Conservation (phyloP, 1,140 invertebrate species). For the Eulimnadia texana region DNA sequence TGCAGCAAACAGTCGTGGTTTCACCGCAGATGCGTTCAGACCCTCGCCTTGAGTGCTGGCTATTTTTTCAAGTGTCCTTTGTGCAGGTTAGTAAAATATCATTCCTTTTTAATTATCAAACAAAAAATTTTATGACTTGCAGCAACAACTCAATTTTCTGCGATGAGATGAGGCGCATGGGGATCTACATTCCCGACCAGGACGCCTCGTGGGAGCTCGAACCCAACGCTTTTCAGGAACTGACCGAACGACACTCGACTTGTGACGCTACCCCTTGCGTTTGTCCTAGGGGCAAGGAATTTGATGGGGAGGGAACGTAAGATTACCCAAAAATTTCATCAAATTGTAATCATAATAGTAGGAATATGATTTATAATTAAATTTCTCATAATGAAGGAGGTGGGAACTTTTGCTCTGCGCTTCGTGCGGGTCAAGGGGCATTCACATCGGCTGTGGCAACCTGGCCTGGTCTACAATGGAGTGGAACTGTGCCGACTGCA, state of each 20-base stretch:
- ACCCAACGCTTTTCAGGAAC: slow-evolving; percentile 44
- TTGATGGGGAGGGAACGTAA: slow-evolving; percentile 35
- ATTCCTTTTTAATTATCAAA: too few species aligned
- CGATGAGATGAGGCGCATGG: slow-evolving; percentile 41
- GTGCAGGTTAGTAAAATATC: too few species aligned
- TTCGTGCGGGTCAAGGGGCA: slow-evolving; percentile 41
- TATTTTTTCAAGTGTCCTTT: slow-evolving; percentile 57
- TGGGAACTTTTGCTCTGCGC: slow-evolving; percentile 40
- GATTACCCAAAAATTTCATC: slow-evolving; percentile 18
- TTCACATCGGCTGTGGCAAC: slow-evolving; percentile 35
- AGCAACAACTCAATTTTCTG: slow-evolving; percentile 44
- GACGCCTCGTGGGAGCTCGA: slow-evolving; percentile 54
- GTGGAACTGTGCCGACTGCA: slow-evolving; percentile 14
- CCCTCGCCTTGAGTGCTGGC: slow-evolving; percentile 43
- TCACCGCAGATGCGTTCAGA: slow-evolving; percentile 43
- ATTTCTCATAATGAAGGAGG: slow-evolving; percentile 28
- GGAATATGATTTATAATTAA: slow-evolving; percentile 14
- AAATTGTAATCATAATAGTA: slow-evolving; percentile 14
- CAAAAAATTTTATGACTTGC: too few species aligned
- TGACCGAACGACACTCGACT: slow-evolving; percentile 37
- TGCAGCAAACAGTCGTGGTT: slow-evolving; percentile 45
- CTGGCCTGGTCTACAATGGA: slow-evolving; percentile 6
- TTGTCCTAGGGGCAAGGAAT: slow-evolving; percentile 39
- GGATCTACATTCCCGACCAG: slow-evolving; percentile 48
- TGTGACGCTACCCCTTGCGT: slow-evolving; percentile 41